phyloP scores from a whole-genome alignment of 1,140 invertebrate species.

The Limonius californicus region DNA sequence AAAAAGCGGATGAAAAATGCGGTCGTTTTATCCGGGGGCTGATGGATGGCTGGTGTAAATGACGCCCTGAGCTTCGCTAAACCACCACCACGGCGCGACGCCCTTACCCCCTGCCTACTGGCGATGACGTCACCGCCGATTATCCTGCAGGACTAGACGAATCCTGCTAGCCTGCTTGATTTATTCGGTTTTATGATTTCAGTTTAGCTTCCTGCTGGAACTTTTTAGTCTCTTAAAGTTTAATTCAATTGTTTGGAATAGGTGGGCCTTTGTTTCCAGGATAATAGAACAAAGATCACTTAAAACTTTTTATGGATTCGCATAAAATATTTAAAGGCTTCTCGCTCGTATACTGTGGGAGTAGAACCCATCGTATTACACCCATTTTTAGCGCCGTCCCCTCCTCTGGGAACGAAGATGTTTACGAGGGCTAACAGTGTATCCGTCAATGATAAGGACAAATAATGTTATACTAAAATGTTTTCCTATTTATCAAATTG shows the following conservation, averaged over 20 bases:
- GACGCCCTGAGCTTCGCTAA: constrained; percentile 23
- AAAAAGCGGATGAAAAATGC: constrained; percentile 25
- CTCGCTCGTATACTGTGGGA: no score
- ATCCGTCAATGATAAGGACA: no score
- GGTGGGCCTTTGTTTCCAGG: background rate
- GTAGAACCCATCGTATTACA: no score
- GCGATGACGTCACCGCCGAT: background rate
- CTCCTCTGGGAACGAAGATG: no score
- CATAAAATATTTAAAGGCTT: background rate
- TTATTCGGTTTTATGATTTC: background rate
- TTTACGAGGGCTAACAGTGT: no score
- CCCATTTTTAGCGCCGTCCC: no score
- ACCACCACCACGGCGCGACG: background rate
- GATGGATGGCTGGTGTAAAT: constrained; percentile 28
- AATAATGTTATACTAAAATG: no score
- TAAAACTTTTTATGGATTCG: background rate
- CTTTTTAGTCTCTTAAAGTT: background rate
- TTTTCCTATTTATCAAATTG: no score
- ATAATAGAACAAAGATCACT: background rate
- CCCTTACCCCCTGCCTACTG: background rate
- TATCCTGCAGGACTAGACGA: background rate
- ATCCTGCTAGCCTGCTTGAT: background rate
- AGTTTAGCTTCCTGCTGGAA: background rate
- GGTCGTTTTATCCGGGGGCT: constrained; percentile 21
- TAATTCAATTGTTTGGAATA: background rate